phyloP scores from a whole-genome alignment of 2,113 vertebrate species.

The Eidolon helvum region DNA sequence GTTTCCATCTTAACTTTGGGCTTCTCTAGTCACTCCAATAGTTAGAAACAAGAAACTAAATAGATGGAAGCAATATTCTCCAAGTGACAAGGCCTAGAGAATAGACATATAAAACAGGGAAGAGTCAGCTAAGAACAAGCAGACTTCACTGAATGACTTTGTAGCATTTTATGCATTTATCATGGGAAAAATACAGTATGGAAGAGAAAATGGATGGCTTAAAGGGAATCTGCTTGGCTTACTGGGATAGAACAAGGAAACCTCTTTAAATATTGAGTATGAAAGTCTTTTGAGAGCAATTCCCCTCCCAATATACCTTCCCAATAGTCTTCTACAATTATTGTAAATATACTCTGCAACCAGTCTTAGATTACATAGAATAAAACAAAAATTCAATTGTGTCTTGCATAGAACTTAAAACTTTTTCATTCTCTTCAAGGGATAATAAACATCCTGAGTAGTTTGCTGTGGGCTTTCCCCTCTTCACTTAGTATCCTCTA shows the following conservation, averaged over 20 bases:
- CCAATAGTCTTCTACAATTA: not conserved
- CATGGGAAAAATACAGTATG: not conserved
- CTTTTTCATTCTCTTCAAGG: not conserved
- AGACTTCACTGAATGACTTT: not conserved
- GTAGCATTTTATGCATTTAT: not conserved
- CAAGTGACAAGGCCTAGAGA: not conserved
- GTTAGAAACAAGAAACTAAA: not conserved
- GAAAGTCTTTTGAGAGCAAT: not conserved
- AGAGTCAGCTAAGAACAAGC: not conserved
- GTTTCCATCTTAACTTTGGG: not conserved
- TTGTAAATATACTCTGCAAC: not conserved
- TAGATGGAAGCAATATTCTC: not conserved
- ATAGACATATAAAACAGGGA: not conserved
- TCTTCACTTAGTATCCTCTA: not conserved
- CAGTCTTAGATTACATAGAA: not conserved
- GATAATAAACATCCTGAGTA: not conserved
- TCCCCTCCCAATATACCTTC: not conserved
- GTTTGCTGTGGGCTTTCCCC: not conserved
- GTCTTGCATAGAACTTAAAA: not conserved
- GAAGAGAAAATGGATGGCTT: not conserved
- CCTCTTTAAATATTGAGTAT: not conserved
- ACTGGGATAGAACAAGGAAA: not conserved
- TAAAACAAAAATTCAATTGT: not conserved
- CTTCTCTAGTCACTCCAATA: not conserved
- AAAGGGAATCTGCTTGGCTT: not conserved